Conservation (phyloP, 1,140 invertebrate genomes). For the Hyles vespertilio region DNA sequence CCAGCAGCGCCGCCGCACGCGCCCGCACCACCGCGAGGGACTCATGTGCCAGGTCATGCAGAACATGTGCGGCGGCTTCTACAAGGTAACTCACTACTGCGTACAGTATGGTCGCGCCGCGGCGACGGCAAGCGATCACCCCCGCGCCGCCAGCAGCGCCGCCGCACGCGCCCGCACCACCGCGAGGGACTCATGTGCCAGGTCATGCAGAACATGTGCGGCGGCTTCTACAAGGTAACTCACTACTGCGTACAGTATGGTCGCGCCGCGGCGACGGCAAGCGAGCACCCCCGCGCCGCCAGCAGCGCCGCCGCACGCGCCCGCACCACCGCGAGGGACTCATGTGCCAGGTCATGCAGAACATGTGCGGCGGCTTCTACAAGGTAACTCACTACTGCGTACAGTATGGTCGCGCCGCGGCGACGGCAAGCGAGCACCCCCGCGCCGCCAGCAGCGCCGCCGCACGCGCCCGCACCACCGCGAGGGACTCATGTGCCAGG, state of each 20-base stretch:
- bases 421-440: conserved; percentile 76
- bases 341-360: conserved; percentile 92
- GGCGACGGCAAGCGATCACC: conserved; percentile 64
- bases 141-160: conserved; percentile 76
- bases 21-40: too few relatives aligned
- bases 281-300: too few relatives aligned
- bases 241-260: too few relatives aligned
- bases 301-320: conserved; percentile 85
- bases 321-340: conserved; percentile 90
- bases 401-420: too few relatives aligned
- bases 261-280: conserved; percentile 68
- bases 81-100: too few relatives aligned
- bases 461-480: conserved; percentile 85
- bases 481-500: conserved; percentile 92
- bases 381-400: conserved; percentile 85
- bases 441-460: too few relatives aligned
- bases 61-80: too few relatives aligned
- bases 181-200: conserved; percentile 91
- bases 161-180: conserved; percentile 83
- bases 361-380: conserved; percentile 96
- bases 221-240: conserved; percentile 93
- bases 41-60: too few relatives aligned
- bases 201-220: conserved; percentile 94
- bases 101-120: too few relatives aligned
- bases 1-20: conserved; percentile 3